Evolutionary conservation across 1,140 invertebrate species (phyloP).

Genomic region (Anastrepha obliqua): DNA sequence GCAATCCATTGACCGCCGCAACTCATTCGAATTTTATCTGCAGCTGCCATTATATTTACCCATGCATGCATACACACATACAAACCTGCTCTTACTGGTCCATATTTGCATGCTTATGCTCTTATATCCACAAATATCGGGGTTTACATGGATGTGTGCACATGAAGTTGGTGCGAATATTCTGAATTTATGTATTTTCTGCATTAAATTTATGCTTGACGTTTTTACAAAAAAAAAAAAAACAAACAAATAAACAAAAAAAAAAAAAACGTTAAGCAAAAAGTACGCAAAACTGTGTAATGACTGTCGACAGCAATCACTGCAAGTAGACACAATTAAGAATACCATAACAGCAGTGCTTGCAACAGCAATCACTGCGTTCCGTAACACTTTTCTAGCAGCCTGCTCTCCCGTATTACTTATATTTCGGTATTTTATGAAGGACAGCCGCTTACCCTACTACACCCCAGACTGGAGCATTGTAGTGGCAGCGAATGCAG

Average conservation of each 20-base stretch:
- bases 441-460: background rate
- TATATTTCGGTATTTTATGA: background rate
- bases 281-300: background rate
- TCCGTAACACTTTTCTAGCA: background rate
- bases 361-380: background rate
- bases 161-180: background rate
- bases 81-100: background rate
- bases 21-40: constrained; percentile 22
- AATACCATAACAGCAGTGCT: background rate
- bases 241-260: no score
- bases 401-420: background rate
- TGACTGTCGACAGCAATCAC: constrained; percentile 9
- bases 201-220: background rate
- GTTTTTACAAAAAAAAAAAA: background rate
- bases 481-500: background rate
- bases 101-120: background rate
- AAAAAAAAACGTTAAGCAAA: background rate
- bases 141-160: background rate
- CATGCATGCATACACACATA: background rate
- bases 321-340: constrained; percentile 19
- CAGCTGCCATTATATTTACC: background rate
- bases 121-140: background rate
- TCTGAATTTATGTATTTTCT: background rate
- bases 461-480: no score
- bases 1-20: constrained; percentile 11